Percentiles rank a stretch among this genome's conserved stretches.
These are phyloP conservation scores for Acrocyrtus sp. DNA, from an alignment of 2,888 invertebrate genomes.

Conservation along the genomic window DNA sequence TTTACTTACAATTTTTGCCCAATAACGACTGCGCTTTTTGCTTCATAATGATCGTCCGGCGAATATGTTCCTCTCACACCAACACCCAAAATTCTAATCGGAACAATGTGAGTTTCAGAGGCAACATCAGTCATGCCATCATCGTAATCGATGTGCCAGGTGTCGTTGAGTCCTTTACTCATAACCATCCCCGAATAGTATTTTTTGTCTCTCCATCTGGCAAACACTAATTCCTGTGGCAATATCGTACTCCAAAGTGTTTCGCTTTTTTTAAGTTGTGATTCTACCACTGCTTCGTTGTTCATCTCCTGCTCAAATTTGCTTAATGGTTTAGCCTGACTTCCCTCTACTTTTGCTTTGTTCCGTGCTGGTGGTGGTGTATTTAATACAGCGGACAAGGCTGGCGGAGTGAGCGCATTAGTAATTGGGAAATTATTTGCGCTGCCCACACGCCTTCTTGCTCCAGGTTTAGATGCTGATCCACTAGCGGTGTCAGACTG, in stretches of 20 bases:
- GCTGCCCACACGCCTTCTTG: constrained; percentile 31
- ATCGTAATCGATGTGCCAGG: constrained; percentile 74
- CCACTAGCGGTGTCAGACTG: background rate
- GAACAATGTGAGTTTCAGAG: constrained; percentile 60
- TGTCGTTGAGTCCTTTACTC: constrained; percentile 71
- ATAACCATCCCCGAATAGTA: constrained; percentile 75
- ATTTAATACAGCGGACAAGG: constrained; percentile 1
- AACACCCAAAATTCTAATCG: constrained; percentile 57
- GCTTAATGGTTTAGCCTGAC: constrained; percentile 30
- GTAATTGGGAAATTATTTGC: constrained; percentile 40
- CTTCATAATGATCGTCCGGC: constrained; percentile 56
- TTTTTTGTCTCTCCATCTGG: constrained; percentile 76
- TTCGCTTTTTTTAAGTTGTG: constrained; percentile 7
- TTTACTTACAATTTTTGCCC: constrained; percentile 63
- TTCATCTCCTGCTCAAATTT: constrained; percentile 48
- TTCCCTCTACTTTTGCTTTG: constrained; percentile 48
- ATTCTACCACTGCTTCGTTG: constrained; percentile 37
- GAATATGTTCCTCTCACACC: constrained; percentile 57
- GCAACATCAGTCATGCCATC: constrained; percentile 67
- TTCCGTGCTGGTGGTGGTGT: constrained; percentile 36
- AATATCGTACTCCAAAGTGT: constrained; percentile 48
- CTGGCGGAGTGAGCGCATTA: background rate
- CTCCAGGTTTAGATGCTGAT: constrained; percentile 20
- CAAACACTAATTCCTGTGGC: constrained; percentile 68
- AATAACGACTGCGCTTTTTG: constrained; percentile 48